Evolutionary conservation across 1,140 invertebrate genomes (phyloP).

Genomic region (Drosophila saltans): DNA sequence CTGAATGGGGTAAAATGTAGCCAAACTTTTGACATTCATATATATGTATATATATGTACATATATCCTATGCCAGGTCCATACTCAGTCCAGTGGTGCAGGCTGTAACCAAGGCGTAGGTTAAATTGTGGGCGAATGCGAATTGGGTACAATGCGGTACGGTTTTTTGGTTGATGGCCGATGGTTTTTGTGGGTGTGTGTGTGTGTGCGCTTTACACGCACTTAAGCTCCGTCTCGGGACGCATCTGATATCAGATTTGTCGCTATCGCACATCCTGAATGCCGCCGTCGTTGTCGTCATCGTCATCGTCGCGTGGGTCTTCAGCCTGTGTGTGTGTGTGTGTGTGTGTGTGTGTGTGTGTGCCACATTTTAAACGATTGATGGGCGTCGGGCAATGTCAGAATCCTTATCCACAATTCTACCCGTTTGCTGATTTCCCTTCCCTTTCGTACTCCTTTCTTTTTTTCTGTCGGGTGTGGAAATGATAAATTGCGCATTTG

Average conservation of each 20-base stretch:
- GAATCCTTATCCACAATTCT: constrained; percentile 46
- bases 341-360: not conserved
- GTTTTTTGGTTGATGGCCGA: not conserved
- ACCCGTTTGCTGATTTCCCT: not conserved
- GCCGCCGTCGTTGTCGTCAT: constrained; percentile 16
- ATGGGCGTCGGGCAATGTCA: constrained; percentile 58
- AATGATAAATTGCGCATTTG: constrained; percentile 83
- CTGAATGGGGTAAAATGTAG: constrained; percentile 37
- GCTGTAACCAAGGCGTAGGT: not conserved
- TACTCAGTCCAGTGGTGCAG: constrained; percentile 31
- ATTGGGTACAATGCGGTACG: not conserved
- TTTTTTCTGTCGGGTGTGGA: constrained; percentile 52
- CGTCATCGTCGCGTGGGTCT: constrained; percentile 34
- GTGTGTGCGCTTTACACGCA: constrained; percentile 56
- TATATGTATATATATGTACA: no score
- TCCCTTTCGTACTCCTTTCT: not conserved
- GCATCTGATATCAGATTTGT: constrained; percentile 76
- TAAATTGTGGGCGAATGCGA: not conserved
- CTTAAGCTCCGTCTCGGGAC: constrained; percentile 68
- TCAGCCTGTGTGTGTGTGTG: not conserved
- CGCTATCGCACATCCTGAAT: constrained; percentile 46
- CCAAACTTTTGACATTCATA: constrained; percentile 48
- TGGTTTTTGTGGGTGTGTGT: constrained; percentile 59
- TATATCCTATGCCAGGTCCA: not conserved
- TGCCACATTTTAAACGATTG: constrained; percentile 69